Evolutionary conservation across 2,888 invertebrate species (phyloP), one percentile per base, ranked within the genome.

Genomic region (Heliconius erato): DNA sequence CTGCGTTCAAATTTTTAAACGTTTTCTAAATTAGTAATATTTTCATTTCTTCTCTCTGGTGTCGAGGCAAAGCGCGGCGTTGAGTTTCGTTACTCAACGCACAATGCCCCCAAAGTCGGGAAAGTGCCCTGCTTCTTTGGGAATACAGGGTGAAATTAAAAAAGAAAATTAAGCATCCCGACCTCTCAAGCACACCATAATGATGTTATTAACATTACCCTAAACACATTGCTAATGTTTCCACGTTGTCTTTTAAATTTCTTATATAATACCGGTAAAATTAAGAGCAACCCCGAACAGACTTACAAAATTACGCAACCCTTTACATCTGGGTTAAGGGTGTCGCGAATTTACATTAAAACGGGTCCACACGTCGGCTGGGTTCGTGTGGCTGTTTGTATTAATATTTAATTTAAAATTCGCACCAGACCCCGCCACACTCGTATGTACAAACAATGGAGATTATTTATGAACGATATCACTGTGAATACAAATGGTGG

Each of bases 391-490:
- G 90, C 89, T 88, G 88, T 90, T 91, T 88, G 88, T 89, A 89
- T 93, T 91, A 92, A 94, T 94, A 92, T 92, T 94, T 93, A 91
- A 94, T 93, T 90, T 89, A 90, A 92, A 94, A 91, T 93, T 94
- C 92, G 90, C 94, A 92, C 94, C 90, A 89, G 89, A 89, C 89
- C 88, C 89, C 88, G 90, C 88, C 89, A 88, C 90, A 89, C 88
- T 89, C 89, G 88, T 89, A 90, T 90, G 89, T 89, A 14, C 12
- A 54, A 89, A 90, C 89, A 89, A 88, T 89, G 89, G 91, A 90
- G 90, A 92, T 92, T 91, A 91, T 90, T 90, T 91, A 92, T 91
- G 89, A 87, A 82, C 82, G 86, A 84, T 79, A 79, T 81, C 77
- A 69, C 80, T 63, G 67, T 77, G 81, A 74, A 63, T 68, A 79